Base-by-base conservation (phyloP, 2,113 vertebrate genomes). In the Boleophthalmus pectinirostris region DNA sequence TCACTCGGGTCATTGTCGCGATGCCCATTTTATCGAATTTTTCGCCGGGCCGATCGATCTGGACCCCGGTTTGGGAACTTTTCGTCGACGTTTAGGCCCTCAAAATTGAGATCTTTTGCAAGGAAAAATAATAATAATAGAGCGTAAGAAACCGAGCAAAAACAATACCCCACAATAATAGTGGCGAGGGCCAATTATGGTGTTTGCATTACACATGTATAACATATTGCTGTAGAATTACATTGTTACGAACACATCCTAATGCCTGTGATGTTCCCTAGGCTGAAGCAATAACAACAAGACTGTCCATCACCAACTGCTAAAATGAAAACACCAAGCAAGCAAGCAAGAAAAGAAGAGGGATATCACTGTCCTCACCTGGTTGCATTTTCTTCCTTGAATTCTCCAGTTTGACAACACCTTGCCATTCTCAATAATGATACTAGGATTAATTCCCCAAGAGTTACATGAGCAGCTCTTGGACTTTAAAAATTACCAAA, bases 401-500 rank as follows among this genome's bases (percentile, higher is more conserved):
- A 75, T 87, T 87, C 73, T 85, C 73, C 79, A 1, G 72, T 90
- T 53, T 91, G 84, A 89, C 78, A 66, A 66, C 46, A 77, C 79
- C 58, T 13, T 10, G 73, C 70, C 49, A 66, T 29, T 67, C 47
- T 77, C 88, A 84, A 94, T 89, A 71, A 94, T 96, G 85, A 94
- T 94, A 84, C 94, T 94, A 82, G 96, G 94, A 38, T 87, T 98
- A 81, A 88, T 98, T 79, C 92, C 96, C 23, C 89, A 92, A 82
- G 95, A 96, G 88, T 91, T 97, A 81, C 94, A 95, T 65, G 81
- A 90, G 57, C 89, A 93, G 43, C 93, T 98, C 75, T 92, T 96
- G 84, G 96, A 98, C 90, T 90, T 85, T 57, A 92, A 93, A 66
- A 94, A 96, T 90, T 97, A 96, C 88, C 94, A 91, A 60, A 94